phyloP scores from a whole-genome alignment of 2,888 invertebrate species.

The Rhynchonema sp. region DNA sequence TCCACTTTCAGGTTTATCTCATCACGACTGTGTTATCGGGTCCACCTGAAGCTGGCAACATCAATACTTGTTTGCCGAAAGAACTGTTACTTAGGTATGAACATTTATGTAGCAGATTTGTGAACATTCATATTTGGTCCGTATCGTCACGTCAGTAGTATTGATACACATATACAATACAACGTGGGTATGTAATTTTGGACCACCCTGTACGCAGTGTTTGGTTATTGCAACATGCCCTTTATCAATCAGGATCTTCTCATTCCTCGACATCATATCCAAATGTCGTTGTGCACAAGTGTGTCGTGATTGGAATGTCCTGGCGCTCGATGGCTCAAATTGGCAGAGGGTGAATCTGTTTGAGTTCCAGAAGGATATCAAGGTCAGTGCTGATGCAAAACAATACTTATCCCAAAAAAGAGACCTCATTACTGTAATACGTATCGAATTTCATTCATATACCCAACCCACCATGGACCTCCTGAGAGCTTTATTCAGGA shows the following conservation, averaged over 20 bases:
- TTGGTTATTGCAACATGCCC: too few relatives aligned
- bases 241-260: slow-evolving; percentile 49
- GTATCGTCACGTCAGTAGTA: background rate
- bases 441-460: too few relatives aligned
- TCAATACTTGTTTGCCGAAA: slow-evolving; percentile 85
- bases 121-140: background rate
- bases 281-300: slow-evolving; percentile 44
- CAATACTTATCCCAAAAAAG: too few relatives aligned
- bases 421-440: too few relatives aligned
- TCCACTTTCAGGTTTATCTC: background rate
- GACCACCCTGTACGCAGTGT: too few relatives aligned
- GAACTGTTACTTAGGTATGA: slow-evolving; percentile 62
- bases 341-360: slow-evolving; percentile 98
- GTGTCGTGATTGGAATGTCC: slow-evolving; percentile 67
- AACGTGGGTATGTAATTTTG: too few relatives aligned
- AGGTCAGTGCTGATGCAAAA: slow-evolving; percentile 58
- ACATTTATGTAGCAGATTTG: slow-evolving; percentile 1
- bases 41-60: slow-evolving; percentile 51
- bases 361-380: slow-evolving; percentile 91
- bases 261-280: slow-evolving; percentile 83
- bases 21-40: background rate
- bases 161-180: too few relatives aligned
- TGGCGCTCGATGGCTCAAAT: slow-evolving; percentile 94
- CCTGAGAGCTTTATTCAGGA: too few relatives aligned
- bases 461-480: too few relatives aligned